phyloP scores from a whole-genome alignment of 2,888 invertebrate species.

The Acronicta psi region DNA sequence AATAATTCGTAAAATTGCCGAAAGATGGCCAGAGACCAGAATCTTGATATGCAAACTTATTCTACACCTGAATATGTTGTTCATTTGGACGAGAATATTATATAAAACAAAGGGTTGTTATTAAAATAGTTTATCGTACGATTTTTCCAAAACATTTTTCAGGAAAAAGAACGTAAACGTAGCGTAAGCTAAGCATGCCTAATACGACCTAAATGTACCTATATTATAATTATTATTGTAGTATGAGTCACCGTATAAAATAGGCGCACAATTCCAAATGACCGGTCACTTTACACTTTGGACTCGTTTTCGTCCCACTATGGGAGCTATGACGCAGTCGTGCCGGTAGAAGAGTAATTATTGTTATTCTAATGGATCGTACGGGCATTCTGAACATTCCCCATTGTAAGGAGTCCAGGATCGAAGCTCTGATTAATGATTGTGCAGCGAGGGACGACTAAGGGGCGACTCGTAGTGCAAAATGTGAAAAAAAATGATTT shows the following conservation, averaged over 20 bases:
- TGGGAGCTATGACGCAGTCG: slow-evolving; percentile 60
- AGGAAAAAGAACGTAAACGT: too few species aligned
- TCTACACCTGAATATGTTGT: too few species aligned
- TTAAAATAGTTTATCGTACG: too few species aligned
- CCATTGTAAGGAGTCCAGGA: slow-evolving; percentile 87
- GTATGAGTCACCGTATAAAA: slow-evolving; percentile 21
- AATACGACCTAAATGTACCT: too few species aligned
- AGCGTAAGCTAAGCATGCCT: neutral
- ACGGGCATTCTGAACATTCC: slow-evolving; percentile 84
- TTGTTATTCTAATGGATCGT: slow-evolving; percentile 87
- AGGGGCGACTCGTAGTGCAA: slow-evolving; percentile 63
- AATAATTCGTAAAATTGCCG: too few species aligned
- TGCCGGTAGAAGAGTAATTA: slow-evolving; percentile 82
- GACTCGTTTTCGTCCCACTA: slow-evolving; percentile 38
- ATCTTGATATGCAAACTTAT: neutral
- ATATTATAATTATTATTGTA: neutral
- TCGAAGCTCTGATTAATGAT: slow-evolving; percentile 88
- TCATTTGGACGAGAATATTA: too few species aligned
- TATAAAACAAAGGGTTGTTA: too few species aligned
- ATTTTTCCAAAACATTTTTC: too few species aligned
- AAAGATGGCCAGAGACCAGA: neutral
- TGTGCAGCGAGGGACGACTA: slow-evolving; percentile 81
- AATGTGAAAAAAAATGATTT: slow-evolving; percentile 51
- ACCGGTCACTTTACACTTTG: slow-evolving; percentile 47
- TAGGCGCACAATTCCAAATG: slow-evolving; percentile 30